Percentiles rank a stretch among this genome's conserved stretches.
Evolutionary conservation across 2,888 invertebrate genomes (phyloP).

Genomic region (Apeira syringaria): DNA sequence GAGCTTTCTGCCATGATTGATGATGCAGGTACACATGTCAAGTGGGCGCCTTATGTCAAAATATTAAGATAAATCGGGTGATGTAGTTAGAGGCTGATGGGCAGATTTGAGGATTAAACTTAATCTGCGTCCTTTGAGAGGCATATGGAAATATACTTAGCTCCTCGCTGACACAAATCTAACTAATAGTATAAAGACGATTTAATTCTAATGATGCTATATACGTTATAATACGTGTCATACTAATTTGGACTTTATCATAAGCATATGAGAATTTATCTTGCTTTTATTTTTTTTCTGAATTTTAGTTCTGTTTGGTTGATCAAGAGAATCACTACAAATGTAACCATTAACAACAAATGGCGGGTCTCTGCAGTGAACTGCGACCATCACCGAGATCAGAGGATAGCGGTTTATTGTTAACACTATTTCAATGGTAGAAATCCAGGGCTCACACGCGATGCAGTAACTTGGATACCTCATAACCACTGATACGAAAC

Average conservation of each 20-base stretch:
- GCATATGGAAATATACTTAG: no score
- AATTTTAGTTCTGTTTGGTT: no score
- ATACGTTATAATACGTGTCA: no score
- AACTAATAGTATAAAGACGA: no score
- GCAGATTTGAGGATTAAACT: background rate
- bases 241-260: no score
- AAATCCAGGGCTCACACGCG: slow-evolving; percentile 31
- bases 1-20: slow-evolving; percentile 36
- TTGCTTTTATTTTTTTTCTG: no score
- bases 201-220: no score
- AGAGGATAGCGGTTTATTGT: slow-evolving; percentile 67
- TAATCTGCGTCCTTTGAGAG: no score
- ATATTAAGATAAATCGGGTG: slow-evolving; percentile 19
- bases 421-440: slow-evolving; percentile 46
- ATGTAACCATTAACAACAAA: slow-evolving; percentile 74
- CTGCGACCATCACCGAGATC: slow-evolving; percentile 54
- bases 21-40: slow-evolving; percentile 27
- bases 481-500: no score
- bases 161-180: no score
- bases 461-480: slow-evolving; percentile 15
- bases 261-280: no score
- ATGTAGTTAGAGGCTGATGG: background rate
- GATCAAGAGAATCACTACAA: no score
- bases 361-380: slow-evolving; percentile 60
- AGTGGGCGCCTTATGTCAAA: slow-evolving; percentile 14